phyloP scores from a whole-genome alignment of 2,888 invertebrate genomes.

The Volucella inflata region DNA sequence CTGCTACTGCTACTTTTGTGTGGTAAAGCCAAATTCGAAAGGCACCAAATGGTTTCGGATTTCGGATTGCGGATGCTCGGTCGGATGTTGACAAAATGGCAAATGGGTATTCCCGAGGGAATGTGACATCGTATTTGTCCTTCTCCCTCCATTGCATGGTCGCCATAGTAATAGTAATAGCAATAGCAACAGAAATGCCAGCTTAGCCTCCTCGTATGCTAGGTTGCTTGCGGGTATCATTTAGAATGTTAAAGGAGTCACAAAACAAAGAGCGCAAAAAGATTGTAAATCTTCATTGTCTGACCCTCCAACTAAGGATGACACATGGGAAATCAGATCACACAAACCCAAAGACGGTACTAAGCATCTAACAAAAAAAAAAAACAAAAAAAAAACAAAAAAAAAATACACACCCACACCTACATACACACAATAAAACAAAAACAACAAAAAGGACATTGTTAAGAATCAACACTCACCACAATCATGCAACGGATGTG shows the following conservation, averaged over 20 bases:
- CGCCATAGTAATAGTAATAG: conserved; percentile 11
- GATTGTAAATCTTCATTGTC: conserved; percentile 73
- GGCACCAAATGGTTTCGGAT: conserved; percentile 69
- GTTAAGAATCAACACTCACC: conserved; percentile 80
- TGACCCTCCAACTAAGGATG: conserved; percentile 62
- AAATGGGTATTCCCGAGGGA: conserved; percentile 67
- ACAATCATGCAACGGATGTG: conserved; percentile 85
- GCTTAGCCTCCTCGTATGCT: conserved; percentile 33
- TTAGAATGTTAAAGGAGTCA: conserved; percentile 64
- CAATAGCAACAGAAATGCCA: conserved; percentile 13
- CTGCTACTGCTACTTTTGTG: conserved; percentile 22
- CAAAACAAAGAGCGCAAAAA: conserved; percentile 50
- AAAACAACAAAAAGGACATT: not conserved
- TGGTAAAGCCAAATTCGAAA: conserved; percentile 56
- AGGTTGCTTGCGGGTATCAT: conserved; percentile 58
- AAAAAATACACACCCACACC: too few relatives aligned
- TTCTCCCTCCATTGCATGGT: conserved; percentile 7
- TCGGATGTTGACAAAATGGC: conserved; percentile 70
- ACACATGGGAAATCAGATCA: conserved; percentile 77
- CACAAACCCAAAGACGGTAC: conserved; percentile 31
- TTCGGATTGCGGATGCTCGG: conserved; percentile 62
- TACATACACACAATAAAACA: too few relatives aligned
- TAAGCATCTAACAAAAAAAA: conserved; percentile 6
- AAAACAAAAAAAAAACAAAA: not conserved
- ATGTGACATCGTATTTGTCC: conserved; percentile 58